These are phyloP conservation scores for Polydrusus cervinus DNA, from an alignment of 2,888 invertebrate species.

Conservation along the genomic window DNA sequence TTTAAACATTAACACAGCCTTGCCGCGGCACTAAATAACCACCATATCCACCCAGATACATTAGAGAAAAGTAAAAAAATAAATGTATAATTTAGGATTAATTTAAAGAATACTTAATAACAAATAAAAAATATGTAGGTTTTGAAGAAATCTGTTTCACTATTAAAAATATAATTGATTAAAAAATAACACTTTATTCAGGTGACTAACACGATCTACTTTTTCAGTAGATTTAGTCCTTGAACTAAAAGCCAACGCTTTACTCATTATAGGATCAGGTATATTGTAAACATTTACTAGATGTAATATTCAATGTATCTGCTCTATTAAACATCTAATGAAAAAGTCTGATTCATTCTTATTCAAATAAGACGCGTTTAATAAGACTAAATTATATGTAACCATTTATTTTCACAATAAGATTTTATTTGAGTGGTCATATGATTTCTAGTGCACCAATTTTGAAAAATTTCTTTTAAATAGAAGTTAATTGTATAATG, in stretches of 20 bases:
- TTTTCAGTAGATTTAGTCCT: background rate
- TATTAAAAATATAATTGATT: too few relatives aligned
- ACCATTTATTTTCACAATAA: slow-evolving; percentile 15
- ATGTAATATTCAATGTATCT: background rate
- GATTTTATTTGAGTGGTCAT: background rate
- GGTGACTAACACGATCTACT: slow-evolving; percentile 9
- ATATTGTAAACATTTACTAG: slow-evolving; percentile 13
- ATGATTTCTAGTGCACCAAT: background rate
- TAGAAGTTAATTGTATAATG: too few relatives aligned
- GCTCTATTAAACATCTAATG: slow-evolving; percentile 24
- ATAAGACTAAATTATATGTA: slow-evolving; percentile 7
- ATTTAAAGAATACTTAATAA: background rate
- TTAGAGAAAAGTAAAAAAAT: too few relatives aligned
- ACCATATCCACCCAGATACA: too few relatives aligned
- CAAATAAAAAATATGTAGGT: background rate
- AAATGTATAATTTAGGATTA: too few relatives aligned
- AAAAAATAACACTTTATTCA: background rate
- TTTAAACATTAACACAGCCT: too few relatives aligned
- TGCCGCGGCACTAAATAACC: too few relatives aligned
- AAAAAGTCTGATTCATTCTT: background rate
- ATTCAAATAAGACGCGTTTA: slow-evolving; percentile 20
- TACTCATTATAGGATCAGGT: background rate
- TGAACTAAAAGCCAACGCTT: slow-evolving; percentile 2
- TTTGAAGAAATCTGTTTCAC: background rate
- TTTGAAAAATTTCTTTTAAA: slow-evolving; percentile 18